A percentile compares a stretch with the other conserved stretches of the same genome.
phyloP scores from a whole-genome alignment of 2,113 vertebrate species.

The Aegithalos caudatus region DNA sequence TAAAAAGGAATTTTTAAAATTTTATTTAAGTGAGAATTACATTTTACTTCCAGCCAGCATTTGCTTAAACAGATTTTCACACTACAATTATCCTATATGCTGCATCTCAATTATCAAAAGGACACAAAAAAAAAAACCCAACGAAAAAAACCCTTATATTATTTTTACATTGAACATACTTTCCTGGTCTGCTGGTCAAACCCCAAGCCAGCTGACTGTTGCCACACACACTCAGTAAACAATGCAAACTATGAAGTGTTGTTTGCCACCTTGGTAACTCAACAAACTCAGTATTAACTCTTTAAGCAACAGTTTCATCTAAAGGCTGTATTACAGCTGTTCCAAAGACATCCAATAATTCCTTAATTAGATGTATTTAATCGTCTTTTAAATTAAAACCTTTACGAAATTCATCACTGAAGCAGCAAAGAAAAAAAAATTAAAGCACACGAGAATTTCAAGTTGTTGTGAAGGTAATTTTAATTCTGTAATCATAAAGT shows the following conservation, averaged over 20 bases:
- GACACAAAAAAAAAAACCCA: not conserved
- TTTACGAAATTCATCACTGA: not conserved
- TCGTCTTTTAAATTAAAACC: not conserved
- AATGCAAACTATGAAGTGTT: not conserved
- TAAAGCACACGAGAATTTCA: not conserved
- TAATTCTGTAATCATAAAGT: not conserved
- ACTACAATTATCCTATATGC: not conserved
- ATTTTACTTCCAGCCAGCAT: not conserved
- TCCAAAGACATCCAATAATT: not conserved
- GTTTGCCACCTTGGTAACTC: not conserved
- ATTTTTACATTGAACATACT: not conserved
- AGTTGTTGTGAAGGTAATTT: not conserved
- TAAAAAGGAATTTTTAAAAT: not conserved
- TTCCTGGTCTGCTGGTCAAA: conserved; percentile 27
- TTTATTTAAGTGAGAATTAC: not conserved
- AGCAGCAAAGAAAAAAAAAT: not conserved
- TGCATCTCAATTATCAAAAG: not conserved
- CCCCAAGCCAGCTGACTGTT: conserved; percentile 42
- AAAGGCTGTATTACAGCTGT: not conserved
- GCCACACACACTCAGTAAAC: conserved; percentile 48
- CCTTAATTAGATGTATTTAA: not conserved
- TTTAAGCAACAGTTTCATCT: not conserved
- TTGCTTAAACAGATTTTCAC: not conserved
- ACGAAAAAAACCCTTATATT: not conserved
- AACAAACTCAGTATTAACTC: not conserved